These are phyloP conservation scores for Nematostella vectensis DNA, from an alignment of 92 coral and sea anemone genomes.

Conservation along the genomic window DNA sequence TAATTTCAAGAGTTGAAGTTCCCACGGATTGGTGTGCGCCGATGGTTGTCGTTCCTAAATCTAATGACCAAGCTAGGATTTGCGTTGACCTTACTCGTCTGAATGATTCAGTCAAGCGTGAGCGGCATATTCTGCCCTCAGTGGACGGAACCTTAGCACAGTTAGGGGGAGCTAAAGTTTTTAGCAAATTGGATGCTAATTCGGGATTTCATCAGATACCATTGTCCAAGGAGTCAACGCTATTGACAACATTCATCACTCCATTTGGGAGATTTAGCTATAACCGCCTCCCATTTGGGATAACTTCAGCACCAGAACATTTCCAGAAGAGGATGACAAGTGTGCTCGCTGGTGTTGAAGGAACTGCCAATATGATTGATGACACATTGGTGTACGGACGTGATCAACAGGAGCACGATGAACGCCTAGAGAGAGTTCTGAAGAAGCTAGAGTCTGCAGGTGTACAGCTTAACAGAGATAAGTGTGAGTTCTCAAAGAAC, in stretches of 20 bases:
- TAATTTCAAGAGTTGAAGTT: slow-evolving; percentile 27
- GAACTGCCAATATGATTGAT: slow-evolving; percentile 19
- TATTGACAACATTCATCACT: slow-evolving; percentile 23
- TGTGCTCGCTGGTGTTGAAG: slow-evolving; percentile 21
- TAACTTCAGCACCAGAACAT: slow-evolving; percentile 32
- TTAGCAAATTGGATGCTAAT: slow-evolving; percentile 39
- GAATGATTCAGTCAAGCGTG: slow-evolving; percentile 19
- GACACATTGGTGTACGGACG: no score
- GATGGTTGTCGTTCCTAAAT: slow-evolving; percentile 38
- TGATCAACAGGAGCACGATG: slow-evolving; percentile 20
- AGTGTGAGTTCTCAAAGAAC: slow-evolving; percentile 26
- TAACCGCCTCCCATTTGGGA: slow-evolving; percentile 30
- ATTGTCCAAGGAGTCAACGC: slow-evolving; percentile 16
- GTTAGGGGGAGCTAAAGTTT: slow-evolving; percentile 31
- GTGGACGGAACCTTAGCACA: slow-evolving; percentile 47
- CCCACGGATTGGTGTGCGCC: slow-evolving; percentile 40
- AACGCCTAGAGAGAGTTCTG: slow-evolving; percentile 14
- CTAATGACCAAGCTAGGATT: slow-evolving; percentile 16
- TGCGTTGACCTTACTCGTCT: slow-evolving; percentile 19
- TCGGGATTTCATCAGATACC: slow-evolving; percentile 21
- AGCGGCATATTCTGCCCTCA: slow-evolving; percentile 33
- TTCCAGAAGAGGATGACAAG: slow-evolving; percentile 32
- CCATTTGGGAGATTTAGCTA: slow-evolving; percentile 25
- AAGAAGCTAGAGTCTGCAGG: slow-evolving; percentile 10
- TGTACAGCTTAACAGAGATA: slow-evolving; percentile 16